Percentiles rank a stretch among this genome's conserved stretches.
These are phyloP conservation scores for Coregonus sp. DNA, from an alignment of 2,797 vertebrate genomes.

Conservation along the genomic window DNA sequence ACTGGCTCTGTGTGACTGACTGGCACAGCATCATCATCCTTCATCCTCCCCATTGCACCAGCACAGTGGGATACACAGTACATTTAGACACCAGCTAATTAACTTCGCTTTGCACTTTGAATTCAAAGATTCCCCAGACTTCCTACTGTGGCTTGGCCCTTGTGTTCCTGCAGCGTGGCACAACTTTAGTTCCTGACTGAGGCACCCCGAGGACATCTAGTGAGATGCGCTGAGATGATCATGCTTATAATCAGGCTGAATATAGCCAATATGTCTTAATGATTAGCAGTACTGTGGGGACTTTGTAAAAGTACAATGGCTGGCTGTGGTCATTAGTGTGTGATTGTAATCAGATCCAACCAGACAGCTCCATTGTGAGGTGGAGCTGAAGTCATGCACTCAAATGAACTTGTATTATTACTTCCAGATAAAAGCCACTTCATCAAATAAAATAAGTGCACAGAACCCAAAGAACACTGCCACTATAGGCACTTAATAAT, in stretches of 20 bases:
- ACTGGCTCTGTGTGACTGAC: slow-evolving; percentile 13
- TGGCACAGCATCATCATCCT: slow-evolving; percentile 9
- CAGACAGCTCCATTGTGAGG: slow-evolving; percentile 44
- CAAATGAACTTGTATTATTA: slow-evolving; percentile 39
- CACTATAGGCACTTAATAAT: slow-evolving; percentile 19
- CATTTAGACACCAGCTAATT: slow-evolving; percentile 58
- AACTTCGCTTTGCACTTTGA: slow-evolving; percentile 51
- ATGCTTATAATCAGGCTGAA: slow-evolving; percentile 26
- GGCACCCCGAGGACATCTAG: slow-evolving; percentile 22
- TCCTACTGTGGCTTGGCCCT: slow-evolving; percentile 34
- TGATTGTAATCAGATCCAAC: slow-evolving; percentile 36
- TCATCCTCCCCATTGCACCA: slow-evolving; percentile 35
- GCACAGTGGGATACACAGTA: slow-evolving; percentile 29
- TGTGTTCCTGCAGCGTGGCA: not conserved
- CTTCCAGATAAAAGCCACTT: slow-evolving; percentile 48
- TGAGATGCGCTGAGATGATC: slow-evolving; percentile 17
- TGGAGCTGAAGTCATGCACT: slow-evolving; percentile 48
- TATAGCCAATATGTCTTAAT: slow-evolving; percentile 1
- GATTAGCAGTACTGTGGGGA: slow-evolving; percentile 3
- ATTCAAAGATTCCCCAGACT: slow-evolving; percentile 13
- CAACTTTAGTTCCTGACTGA: not conserved
- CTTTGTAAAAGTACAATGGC: slow-evolving; percentile 1
- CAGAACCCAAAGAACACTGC: slow-evolving; percentile 11
- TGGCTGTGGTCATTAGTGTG: slow-evolving; percentile 28
- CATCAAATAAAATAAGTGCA: slow-evolving; percentile 34